Base-by-base conservation (phyloP, 1,140 invertebrate species). In the Brachionus paranguensis region DNA sequence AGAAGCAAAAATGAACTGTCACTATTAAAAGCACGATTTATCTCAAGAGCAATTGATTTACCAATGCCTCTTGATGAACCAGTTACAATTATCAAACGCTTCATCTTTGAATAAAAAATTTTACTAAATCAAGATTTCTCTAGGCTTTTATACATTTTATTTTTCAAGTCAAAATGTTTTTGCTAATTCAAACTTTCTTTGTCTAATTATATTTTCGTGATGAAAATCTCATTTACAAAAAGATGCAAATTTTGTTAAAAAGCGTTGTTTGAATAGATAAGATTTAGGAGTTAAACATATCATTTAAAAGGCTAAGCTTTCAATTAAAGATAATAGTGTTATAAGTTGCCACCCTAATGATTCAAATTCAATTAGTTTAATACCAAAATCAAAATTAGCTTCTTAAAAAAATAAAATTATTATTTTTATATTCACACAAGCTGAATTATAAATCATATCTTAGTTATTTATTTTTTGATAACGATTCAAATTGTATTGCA, bases 11-110 rank as follows among this genome's bases (percentile, higher is more conserved):
- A 68, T 2, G 14, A n/a, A 43, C 53, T 64, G 8, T 81, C 78
- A 24, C 10, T 64, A 12, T 60, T 41, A 64, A 20, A 81, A 45
- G 45, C 10, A 37, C 64, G 14, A 43, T 60, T 68, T 12, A 81
- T 10, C 20, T 81, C 53, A 2, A 47, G 20, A 33, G 53, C 78
- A 17, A 81, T 68, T 81, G 78, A 43, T 60, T 12, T 45, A 14
- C 78, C 78, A 45, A 81, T 81, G 0, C 78, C 78, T 60, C 78
- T 81, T 27, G 78, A 81, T 45, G 78, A 60, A 47, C 78, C 78
- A 45, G 78, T 81, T 24, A 81, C 53, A 20, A 81, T 41, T 33
- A 81, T 37, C 27, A 81, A 64, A 11, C 78, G 50, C 20, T 47
- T 81, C 53, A 60, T 81, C 5, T 24, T 78, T 78, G 37, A 50